Conservation (phyloP, 2,797 vertebrate species). For the Triplophysa yarkandensis region DNA sequence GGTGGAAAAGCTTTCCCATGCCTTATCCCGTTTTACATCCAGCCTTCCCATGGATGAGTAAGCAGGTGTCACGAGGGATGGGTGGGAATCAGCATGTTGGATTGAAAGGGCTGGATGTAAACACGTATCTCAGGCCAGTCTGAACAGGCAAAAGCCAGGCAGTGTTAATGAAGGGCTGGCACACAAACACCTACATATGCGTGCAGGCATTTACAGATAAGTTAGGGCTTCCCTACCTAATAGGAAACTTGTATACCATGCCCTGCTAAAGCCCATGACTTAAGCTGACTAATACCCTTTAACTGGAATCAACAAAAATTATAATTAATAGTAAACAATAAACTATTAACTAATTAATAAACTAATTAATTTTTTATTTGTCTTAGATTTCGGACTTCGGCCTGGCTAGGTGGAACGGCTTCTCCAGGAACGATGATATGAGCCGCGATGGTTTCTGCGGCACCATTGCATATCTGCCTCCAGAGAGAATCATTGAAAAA, state of each 20-base stretch:
- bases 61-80: constrained; percentile 62
- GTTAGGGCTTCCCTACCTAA: constrained; percentile 16
- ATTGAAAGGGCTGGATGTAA: constrained; percentile 75
- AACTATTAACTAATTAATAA: neutral
- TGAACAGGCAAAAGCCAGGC: constrained; percentile 68
- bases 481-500: constrained; percentile 95
- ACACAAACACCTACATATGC: constrained; percentile 50
- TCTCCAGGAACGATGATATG: constrained; percentile 91
- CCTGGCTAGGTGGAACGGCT: constrained; percentile 92
- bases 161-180: constrained; percentile 59
- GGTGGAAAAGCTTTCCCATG: constrained; percentile 63
- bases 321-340: too few species aligned
- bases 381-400: constrained; percentile 96
- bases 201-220: constrained; percentile 38
- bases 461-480: constrained; percentile 95
- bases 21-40: constrained; percentile 53
- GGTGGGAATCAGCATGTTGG: constrained; percentile 67
- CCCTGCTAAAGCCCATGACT: neutral
- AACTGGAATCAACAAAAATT: too few species aligned
- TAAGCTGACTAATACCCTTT: neutral
- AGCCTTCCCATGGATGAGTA: constrained; percentile 58
- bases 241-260: neutral
- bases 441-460: constrained; percentile 96
- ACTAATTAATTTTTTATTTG: constrained; percentile 49
- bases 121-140: constrained; percentile 73